A percentile compares a stretch with the other conserved stretches of the same genome.
These are phyloP conservation scores for Bilobella aurantiaca DNA, from an alignment of 1,140 invertebrate genomes.

Conservation along the genomic window DNA sequence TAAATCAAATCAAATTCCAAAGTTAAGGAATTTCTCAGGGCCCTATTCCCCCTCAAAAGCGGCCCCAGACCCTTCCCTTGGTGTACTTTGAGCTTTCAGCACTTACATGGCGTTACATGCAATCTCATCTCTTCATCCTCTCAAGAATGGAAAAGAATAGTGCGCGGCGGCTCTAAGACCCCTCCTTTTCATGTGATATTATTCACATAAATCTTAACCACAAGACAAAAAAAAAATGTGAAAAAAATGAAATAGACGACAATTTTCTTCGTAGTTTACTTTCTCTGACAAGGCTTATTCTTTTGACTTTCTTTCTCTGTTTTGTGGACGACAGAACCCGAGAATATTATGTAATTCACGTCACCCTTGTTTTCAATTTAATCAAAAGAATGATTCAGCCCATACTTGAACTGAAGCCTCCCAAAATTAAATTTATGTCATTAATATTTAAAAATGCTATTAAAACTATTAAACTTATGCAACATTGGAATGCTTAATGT, in stretches of 20 bases:
- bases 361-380: too few species aligned
- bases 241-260: slow-evolving; percentile 33
- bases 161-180: too few species aligned
- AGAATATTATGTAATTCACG: neutral
- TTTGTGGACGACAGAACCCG: too few species aligned
- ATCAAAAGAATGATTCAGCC: too few species aligned
- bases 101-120: neutral
- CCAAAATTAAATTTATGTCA: too few species aligned
- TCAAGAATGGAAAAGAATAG: too few species aligned
- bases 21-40: neutral
- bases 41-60: neutral
- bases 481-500: too few species aligned
- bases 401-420: too few species aligned
- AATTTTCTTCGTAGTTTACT: slow-evolving; percentile 9
- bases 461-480: too few species aligned
- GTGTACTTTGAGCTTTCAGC: neutral
- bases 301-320: slow-evolving; percentile 8
- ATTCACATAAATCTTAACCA: slow-evolving; percentile 34
- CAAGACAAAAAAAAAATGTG: slow-evolving; percentile 28
- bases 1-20: slow-evolving; percentile 28
- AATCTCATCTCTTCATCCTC: neutral
- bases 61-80: neutral
- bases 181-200: slow-evolving; percentile 22
- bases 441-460: too few species aligned
- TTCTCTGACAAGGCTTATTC: slow-evolving; percentile 2